Evolutionary conservation across 2,888 invertebrate genomes (phyloP).

Genomic region (Pediacus dermestoides): DNA sequence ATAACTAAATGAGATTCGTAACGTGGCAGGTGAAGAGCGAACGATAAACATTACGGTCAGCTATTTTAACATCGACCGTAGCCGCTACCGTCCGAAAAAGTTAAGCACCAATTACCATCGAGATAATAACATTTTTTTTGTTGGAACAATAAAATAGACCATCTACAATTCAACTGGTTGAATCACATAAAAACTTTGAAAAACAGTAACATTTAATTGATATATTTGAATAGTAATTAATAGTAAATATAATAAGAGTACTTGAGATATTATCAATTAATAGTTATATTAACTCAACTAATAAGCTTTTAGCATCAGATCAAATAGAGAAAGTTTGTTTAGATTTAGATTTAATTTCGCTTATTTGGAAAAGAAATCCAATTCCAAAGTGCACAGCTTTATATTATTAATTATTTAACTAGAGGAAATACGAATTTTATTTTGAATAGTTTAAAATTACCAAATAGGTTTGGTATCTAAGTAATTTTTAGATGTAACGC

Average conservation of each 20-base stretch:
- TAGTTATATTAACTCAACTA: too few species aligned
- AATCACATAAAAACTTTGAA: constrained; percentile 50
- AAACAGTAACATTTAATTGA: constrained; percentile 51
- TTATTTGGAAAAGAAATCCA: too few species aligned
- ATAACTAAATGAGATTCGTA: constrained; percentile 26
- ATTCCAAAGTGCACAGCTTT: too few species aligned
- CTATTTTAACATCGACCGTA: constrained; percentile 13
- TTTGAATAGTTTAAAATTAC: too few species aligned
- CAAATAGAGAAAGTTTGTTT: too few species aligned
- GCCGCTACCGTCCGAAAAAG: constrained; percentile 20
- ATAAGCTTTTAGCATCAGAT: too few species aligned
- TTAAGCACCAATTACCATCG: constrained; percentile 46
- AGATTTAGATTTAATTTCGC: too few species aligned
- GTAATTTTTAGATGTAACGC: too few species aligned
- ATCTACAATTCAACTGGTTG: constrained; percentile 33
- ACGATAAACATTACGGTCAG: constrained; percentile 13
- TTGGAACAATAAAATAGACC: constrained; percentile 41
- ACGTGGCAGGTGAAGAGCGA: constrained; percentile 31
- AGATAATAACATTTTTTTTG: constrained; percentile 38
- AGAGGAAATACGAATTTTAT: too few species aligned
- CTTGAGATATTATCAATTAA: constrained; percentile 24
- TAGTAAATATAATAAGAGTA: constrained; percentile 23
- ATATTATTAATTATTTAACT: too few species aligned
- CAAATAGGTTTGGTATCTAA: too few species aligned
- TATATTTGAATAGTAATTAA: constrained; percentile 37